Evolutionary conservation across 1,140 invertebrate genomes (phyloP), one percentile per base, ranked within the genome.

Genomic region (Agrypnia vestita): DNA sequence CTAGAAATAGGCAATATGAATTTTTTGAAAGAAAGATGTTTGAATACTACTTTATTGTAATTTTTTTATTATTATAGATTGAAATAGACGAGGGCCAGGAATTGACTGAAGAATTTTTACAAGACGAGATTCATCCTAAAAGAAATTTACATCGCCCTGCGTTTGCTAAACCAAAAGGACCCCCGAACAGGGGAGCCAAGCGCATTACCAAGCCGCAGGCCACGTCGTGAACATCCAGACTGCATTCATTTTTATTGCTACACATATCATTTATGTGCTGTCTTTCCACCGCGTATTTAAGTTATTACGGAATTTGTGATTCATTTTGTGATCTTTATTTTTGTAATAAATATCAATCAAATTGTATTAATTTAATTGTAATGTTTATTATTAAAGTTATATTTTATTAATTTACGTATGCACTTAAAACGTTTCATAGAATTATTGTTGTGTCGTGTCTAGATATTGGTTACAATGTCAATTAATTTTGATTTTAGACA

Each of bases 131-230:
- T 79, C 97, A 99, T 90, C 98, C 98, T 9, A 97, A 96, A 87
- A 94, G 95, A 85, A 97, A 95, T 87, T 92, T 97, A 59, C 95
- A 97, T 87, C 92, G 94, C 84, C 96, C 95, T 44, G 96, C 97
- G 84, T 99, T 99, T 91, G 95, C 95, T 35, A 98, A 98, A 89
- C 97, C 97, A 11, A 98, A 97, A 90, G 97, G 97, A 49, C 97
- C 97, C 81, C 95, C 96, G 4, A 95, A 95, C 84, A 91, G 97
- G 85, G 97, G 97, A 59, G 96, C 96, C 9, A 97, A 96, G 88
- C 91, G 97, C 79, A 91, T 98, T 79, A 97, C 96, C 71, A 96
- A 95, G 89, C 85, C 93, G 35, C 92, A 93, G 82, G 64, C 85
- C 71, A 82, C 85, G 11, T 19, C 9, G 0, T 64, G 35, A 43